Base-by-base conservation (phyloP, 2,888 invertebrate genomes). In the Salpingus planirostris region DNA sequence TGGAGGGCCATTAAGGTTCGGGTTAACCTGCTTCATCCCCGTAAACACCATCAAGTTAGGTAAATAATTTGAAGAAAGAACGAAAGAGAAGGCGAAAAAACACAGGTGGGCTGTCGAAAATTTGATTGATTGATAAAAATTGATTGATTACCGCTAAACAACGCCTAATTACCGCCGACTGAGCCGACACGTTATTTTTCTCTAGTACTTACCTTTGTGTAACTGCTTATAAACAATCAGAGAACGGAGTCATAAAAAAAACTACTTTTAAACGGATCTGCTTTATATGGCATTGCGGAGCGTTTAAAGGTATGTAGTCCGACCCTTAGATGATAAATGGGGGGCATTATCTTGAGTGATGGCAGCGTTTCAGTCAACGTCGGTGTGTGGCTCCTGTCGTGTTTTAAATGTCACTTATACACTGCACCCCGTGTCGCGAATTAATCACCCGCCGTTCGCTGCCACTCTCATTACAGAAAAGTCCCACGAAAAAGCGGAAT, bases 261-360 rank as follows among this genome's bases (percentile, higher is more conserved):
- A n/a, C n/a, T n/a, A n/a, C n/a, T n/a, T n/a, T n/a, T n/a, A n/a
- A n/a, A n/a, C n/a, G n/a, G n/a, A n/a, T n/a, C n/a, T n/a, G n/a
- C n/a, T n/a, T n/a, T n/a, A n/a, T n/a, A n/a, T n/a, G n/a, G n/a
- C n/a, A n/a, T n/a, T n/a, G n/a, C n/a, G n/a, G n/a, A n/a, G n/a
- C n/a, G n/a, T n/a, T n/a, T n/a, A n/a, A n/a, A n/a, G n/a, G n/a
- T n/a, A 45, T 41, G 46, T 42, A 41, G 31, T 32, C 29, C 27
- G 40, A 37, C 40, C 42, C 42, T 43, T 40, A 39, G 43, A 49
- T 53, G 51, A 53, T 48, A 49, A 47, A 53, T 52, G 48, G 41
- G 37, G 41, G 46, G 49, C 47, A 55, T 57, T 55, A 57, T 54
- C 52, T 55, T 57, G 56, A 57, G 49, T 47, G 57, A 57, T 57